Evolutionary conservation across 2,797 vertebrate species (phyloP), one percentile per base, ranked within the genome.

Genomic region (Emys orbicularis): DNA sequence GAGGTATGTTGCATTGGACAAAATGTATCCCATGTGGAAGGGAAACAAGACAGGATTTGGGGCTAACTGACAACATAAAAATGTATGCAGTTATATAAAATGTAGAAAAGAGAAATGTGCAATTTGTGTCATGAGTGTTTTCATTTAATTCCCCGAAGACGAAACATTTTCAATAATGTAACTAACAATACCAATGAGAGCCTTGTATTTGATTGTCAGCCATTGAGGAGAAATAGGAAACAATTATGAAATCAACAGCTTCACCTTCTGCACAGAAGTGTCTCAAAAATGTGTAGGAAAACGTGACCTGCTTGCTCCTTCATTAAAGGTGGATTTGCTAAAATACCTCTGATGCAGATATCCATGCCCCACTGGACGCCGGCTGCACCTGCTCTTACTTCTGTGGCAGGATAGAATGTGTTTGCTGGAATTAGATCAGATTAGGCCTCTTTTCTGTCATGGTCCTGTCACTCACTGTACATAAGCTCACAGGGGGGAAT

Each of bases 271-370:
- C 79, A 87, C 21, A 88, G 84, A 72, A 87, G 19, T 85, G 83
- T 91, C 57, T 19, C 44, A 88, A 88, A 95, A 94, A 90, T 59
- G n/a, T 12, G 65, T 41, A 89, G 85, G 83, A 93, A 90, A 95
- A 76, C 1, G 4, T 79, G 52, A 92, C 59, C 77, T 76, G 31
- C 29, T 83, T n/a, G 54, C 53, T 81, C 31, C 88, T 95, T 92
- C 50, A 91, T 95, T 89, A 94, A 93, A 96, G 52, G 31, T 7
- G 79, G 50, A 68, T 97, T 96, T 97, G 83, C 83, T 89, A 27
- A 96, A 96, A 91, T 84, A 56, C 34, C 74, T 90, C 27, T 1
- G 4, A 54, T 29, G 44, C 50, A 89, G 72, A 77, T 92, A 91
- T 52, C n/a, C 49, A 84, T 53, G 81, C 61, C 47, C 90, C 25